Conservation (phyloP, 2,113 vertebrate species). For the Podilymbus podiceps region DNA sequence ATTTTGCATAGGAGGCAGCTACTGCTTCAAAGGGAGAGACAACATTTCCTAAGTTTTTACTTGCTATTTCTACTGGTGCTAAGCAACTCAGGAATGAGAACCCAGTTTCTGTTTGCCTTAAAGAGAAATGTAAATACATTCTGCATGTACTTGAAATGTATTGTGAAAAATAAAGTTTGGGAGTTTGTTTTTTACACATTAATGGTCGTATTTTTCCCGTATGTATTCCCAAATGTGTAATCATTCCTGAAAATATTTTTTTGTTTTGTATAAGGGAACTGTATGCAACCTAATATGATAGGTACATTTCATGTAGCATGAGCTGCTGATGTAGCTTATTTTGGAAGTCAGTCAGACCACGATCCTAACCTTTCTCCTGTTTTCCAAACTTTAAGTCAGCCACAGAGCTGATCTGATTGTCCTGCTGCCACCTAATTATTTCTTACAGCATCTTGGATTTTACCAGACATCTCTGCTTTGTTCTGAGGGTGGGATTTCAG, state of each 20-base stretch:
- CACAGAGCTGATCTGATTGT: background rate
- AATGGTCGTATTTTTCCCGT: background rate
- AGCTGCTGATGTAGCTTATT: background rate
- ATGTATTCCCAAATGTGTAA: background rate
- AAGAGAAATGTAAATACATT: slow-evolving; percentile 49
- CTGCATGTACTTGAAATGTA: slow-evolving; percentile 46
- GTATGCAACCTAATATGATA: background rate
- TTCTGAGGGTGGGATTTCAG: background rate
- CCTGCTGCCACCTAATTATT: background rate
- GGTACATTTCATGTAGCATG: background rate
- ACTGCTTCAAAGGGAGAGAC: background rate
- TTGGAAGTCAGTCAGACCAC: background rate
- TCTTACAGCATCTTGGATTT: background rate
- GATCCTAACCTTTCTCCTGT: background rate
- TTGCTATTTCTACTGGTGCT: slow-evolving; percentile 37
- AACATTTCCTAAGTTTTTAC: background rate
- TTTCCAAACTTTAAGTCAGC: background rate
- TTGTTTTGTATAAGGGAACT: background rate
- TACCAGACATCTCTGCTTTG: background rate
- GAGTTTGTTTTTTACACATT: background rate
- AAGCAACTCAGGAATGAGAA: slow-evolving; percentile 61
- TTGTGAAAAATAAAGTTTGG: slow-evolving; percentile 47
- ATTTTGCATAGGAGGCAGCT: background rate
- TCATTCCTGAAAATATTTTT: background rate
- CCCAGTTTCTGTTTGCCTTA: slow-evolving; percentile 58